These are phyloP conservation scores for Habropoda laboriosa DNA, from an alignment of 1,140 invertebrate genomes.

Conservation along the genomic window DNA sequence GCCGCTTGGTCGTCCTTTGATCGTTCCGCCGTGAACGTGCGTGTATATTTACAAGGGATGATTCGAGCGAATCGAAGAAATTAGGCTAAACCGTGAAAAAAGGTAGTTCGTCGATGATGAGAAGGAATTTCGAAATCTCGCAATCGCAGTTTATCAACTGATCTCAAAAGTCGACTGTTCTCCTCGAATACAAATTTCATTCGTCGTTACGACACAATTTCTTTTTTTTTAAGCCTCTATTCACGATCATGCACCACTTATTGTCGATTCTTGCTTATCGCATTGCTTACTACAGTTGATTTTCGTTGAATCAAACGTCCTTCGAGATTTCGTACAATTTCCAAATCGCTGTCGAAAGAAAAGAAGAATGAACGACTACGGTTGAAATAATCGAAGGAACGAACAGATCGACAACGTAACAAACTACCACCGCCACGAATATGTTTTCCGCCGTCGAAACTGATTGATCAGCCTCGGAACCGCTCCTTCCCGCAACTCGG, in stretches of 20 bases:
- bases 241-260: not conserved
- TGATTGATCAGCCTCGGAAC: constrained; percentile 47
- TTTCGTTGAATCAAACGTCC: not conserved
- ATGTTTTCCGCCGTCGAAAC: constrained; percentile 33
- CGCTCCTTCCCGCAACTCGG: constrained; percentile 21
- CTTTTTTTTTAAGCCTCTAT: not conserved
- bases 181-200: constrained; percentile 6
- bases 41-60: not conserved
- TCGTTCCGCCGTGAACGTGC: not conserved
- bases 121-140: not conserved
- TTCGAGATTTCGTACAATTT: not conserved
- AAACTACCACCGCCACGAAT: not conserved
- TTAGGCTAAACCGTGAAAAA: not conserved
- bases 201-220: not conserved
- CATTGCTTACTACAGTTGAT: not conserved
- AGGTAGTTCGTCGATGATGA: not conserved
- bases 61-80: not conserved
- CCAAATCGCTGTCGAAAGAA: not conserved
- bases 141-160: not conserved
- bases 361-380: not conserved
- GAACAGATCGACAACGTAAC: not conserved
- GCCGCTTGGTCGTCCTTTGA: not conserved
- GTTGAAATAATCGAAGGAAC: not conserved
- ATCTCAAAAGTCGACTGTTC: not conserved
- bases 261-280: constrained; percentile 22